Evolutionary conservation across 2,888 invertebrate species (phyloP).

Genomic region (Tetranychus piercei): DNA sequence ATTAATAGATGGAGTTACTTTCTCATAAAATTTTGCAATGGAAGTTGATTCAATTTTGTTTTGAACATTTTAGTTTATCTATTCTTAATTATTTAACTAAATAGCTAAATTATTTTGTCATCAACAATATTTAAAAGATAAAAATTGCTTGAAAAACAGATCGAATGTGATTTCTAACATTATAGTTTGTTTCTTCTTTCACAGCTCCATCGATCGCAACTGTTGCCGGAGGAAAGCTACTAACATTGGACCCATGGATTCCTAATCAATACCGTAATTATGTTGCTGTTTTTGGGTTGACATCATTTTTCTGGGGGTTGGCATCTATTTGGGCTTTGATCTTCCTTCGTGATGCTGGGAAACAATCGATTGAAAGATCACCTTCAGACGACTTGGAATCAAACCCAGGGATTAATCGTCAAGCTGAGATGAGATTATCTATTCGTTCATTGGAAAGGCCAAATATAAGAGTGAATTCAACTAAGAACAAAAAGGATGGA

Average conservation of each 20-base stretch:
- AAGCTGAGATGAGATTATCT: not conserved
- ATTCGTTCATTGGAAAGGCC: not conserved
- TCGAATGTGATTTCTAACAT: too few species aligned
- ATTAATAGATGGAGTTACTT: too few species aligned
- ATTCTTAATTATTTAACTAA: too few species aligned
- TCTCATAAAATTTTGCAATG: too few species aligned
- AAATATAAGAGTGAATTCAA: not conserved
- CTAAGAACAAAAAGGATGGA: not conserved
- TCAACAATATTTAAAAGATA: too few species aligned
- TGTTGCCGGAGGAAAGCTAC: not conserved
- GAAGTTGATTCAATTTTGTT: too few species aligned
- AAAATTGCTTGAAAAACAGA: too few species aligned
- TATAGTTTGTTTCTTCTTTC: too few species aligned
- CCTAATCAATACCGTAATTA: not conserved
- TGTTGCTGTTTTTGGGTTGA: not conserved
- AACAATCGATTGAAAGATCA: not conserved
- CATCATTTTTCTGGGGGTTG: not conserved
- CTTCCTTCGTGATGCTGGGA: not conserved
- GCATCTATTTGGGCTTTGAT: not conserved
- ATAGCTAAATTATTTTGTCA: too few species aligned
- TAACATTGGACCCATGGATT: not conserved
- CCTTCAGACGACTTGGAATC: not conserved
- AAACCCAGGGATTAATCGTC: not conserved
- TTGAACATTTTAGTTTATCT: too few species aligned
- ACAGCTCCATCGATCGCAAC: not conserved